Conservation (phyloP, 2,113 vertebrate species). For the Toxostoma redivivum region DNA sequence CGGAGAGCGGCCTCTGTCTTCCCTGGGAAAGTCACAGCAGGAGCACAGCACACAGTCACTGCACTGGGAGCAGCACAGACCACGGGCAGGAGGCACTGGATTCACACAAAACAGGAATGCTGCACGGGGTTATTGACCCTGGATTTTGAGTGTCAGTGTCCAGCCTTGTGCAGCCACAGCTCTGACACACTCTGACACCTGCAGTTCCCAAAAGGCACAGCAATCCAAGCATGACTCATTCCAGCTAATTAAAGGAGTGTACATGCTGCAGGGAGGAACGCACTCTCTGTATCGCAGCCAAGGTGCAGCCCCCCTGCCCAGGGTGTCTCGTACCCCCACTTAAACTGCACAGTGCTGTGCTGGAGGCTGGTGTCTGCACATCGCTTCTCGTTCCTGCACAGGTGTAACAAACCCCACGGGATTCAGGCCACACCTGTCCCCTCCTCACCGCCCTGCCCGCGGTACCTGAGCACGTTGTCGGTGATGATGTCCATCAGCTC, state of each 20-base stretch:
- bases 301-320: background rate
- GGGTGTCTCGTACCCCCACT: rapidly evolving
- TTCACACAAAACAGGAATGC: rapidly evolving
- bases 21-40: constrained; percentile 67
- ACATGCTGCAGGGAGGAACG: rapidly evolving
- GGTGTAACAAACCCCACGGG: rapidly evolving
- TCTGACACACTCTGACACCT: background rate
- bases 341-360: rapidly evolving
- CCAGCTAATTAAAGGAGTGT: rapidly evolving
- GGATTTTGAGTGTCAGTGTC: background rate
- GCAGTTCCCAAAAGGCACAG: background rate
- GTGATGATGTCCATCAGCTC: constrained; percentile 97
- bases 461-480: constrained; percentile 88
- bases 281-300: rapidly evolving
- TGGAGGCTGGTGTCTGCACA: rapidly evolving
- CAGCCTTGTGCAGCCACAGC: background rate
- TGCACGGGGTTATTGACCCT: rapidly evolving
- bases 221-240: rapidly evolving
- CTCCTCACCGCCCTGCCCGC: background rate
- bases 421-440: background rate
- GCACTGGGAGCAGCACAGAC: background rate
- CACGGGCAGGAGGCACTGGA: background rate
- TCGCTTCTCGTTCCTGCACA: rapidly evolving
- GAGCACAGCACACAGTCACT: background rate
- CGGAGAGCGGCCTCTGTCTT: constrained; percentile 82